A percentile compares a stretch with the other conserved stretches of the same genome.
These are phyloP conservation scores for Epirrhoe tristata DNA, from an alignment of 2,888 invertebrate species.

Conservation along the genomic window DNA sequence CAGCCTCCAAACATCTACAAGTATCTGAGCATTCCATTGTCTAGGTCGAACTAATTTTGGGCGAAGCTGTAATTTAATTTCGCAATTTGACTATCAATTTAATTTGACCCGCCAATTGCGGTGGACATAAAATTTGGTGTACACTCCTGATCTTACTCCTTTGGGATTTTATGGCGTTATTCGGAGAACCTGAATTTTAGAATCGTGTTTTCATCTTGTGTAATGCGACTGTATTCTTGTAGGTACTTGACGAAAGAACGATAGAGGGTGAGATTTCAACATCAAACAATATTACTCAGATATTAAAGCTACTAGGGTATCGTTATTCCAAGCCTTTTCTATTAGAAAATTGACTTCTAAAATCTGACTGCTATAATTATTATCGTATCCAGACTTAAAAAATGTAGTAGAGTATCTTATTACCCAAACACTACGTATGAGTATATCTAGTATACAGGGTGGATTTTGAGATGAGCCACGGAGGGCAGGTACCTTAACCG, in stretches of 20 bases:
- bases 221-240: background rate
- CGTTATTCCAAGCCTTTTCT: too few species aligned
- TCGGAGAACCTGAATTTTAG: constrained; percentile 2
- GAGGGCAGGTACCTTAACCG: too few species aligned
- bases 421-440: too few species aligned
- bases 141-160: constrained; percentile 7
- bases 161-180: constrained; percentile 5
- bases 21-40: constrained; percentile 81
- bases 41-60: constrained; percentile 81
- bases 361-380: too few species aligned
- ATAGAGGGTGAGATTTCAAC: background rate
- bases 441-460: too few species aligned
- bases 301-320: too few species aligned
- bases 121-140: constrained; percentile 28
- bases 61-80: constrained; percentile 76
- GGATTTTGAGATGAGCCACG: too few species aligned
- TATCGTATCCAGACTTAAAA: too few species aligned
- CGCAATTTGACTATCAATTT: constrained; percentile 55
- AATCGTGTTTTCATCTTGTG: background rate
- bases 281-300: too few species aligned
- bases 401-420: too few species aligned
- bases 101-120: constrained; percentile 43
- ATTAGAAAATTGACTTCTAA: too few species aligned
- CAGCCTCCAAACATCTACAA: constrained; percentile 69
- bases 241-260: background rate